Percentiles rank a stretch among this genome's conserved stretches.
Conservation (phyloP, 2,888 invertebrate genomes). For the Sarcophaga subvicina region DNA sequence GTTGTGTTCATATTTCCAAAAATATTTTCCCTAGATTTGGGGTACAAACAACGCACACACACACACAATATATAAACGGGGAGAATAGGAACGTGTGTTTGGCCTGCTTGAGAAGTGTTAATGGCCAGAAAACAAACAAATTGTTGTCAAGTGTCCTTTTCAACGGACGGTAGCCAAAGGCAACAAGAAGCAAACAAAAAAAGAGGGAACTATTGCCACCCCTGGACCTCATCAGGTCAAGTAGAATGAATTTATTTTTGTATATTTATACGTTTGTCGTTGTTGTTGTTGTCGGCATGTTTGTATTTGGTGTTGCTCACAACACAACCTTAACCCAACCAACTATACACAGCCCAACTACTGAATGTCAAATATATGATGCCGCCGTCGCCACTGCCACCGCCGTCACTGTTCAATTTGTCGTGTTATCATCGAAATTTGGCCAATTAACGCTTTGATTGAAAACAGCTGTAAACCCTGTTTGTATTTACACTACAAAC, state of each 20-base stretch:
- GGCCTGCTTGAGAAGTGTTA: slow-evolving; percentile 56
- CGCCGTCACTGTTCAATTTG: slow-evolving; percentile 55
- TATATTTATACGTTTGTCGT: not conserved
- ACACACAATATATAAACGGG: slow-evolving; percentile 14
- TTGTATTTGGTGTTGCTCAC: not conserved
- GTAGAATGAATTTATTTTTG: slow-evolving; percentile 12
- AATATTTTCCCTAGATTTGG: slow-evolving; percentile 35
- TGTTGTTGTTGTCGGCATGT: not conserved
- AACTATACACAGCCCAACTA: not conserved
- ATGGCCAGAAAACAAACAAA: slow-evolving; percentile 68
- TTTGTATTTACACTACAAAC: slow-evolving; percentile 32
- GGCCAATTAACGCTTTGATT: slow-evolving; percentile 74
- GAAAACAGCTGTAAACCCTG: slow-evolving; percentile 55
- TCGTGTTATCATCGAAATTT: slow-evolving; percentile 78
- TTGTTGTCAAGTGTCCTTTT: slow-evolving; percentile 65
- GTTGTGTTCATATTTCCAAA: slow-evolving; percentile 48
- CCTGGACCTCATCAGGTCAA: slow-evolving; percentile 33
- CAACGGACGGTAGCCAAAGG: slow-evolving; percentile 63
- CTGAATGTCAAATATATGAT: slow-evolving; percentile 61
- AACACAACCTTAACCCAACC: slow-evolving; percentile 41
- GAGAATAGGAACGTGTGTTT: slow-evolving; percentile 15
- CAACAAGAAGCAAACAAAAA: slow-evolving; percentile 41
- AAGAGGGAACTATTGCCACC: slow-evolving; percentile 30
- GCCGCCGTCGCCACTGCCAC: slow-evolving; percentile 3
- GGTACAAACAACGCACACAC: slow-evolving; percentile 25